Evolutionary conservation across 2,113 vertebrate genomes (phyloP), one percentile per base, ranked within the genome.

Genomic region (Notiomystis cincta): DNA sequence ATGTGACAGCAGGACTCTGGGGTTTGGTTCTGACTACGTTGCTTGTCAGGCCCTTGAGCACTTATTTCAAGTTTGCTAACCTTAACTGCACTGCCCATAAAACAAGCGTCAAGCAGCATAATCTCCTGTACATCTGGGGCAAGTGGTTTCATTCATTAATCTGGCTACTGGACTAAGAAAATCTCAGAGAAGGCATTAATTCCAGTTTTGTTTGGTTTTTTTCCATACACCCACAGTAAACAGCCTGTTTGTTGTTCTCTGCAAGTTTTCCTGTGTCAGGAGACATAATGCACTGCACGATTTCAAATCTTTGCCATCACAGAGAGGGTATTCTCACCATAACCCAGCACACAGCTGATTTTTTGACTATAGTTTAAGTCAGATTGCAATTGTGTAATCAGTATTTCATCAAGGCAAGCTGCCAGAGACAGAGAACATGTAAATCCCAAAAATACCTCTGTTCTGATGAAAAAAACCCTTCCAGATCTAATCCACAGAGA

Each of bases 401-500:
- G 54, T 78, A 71, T 92, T 93, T 90, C 90, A 96, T 86, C 81
- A 90, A 71, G 64, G 85, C 78, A 93, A 93, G 71, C 80, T 90
- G 85, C 79, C 88, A 94, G 72, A 23, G 57, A 87, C n/a, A 86
- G 60, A 73, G 31, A 86, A 79, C 22, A 92, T 75, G 64, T 56
- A 95, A 96, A 93, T 88, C 86, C 89, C 51, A 7, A 13, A 80
- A 95, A 93, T 90, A 87, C 51, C 62, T 75, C 90, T 81, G 60
- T 42, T 77, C 64, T 90, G 57, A 87, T 73, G 64, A 54, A 94
- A 95, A 65, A 73, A 13, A 1, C 3, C 3, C 27, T 33, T 65
- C 30, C 44, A 58, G 30, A 64, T 71, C 40, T 90, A 92, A 95
- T 93, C 71, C 71, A 78, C 81, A 89, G 51, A 72, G 44, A 64